Percentiles rank a stretch among this genome's conserved stretches.
Conservation (phyloP, 2,888 invertebrate species). For the Psylliodes chrysocephalus region DNA sequence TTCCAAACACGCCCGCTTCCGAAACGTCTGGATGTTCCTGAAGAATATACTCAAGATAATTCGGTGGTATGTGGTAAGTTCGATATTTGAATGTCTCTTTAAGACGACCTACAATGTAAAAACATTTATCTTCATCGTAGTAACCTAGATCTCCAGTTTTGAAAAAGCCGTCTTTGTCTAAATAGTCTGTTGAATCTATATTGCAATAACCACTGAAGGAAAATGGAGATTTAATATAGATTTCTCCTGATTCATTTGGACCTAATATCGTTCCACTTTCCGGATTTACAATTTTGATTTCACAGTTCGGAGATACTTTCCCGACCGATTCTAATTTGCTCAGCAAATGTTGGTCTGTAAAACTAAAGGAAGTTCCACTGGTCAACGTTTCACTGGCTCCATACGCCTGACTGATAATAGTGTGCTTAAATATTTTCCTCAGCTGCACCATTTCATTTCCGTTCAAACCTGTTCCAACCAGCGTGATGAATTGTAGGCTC, state of each 20-base stretch:
- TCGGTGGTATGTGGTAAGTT: constrained; percentile 55
- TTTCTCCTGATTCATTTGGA: constrained; percentile 65
- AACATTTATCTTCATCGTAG: constrained; percentile 52
- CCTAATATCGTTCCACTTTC: constrained; percentile 63
- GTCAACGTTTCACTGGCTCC: constrained; percentile 63
- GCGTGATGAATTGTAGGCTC: not conserved
- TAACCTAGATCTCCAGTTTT: constrained; percentile 54
- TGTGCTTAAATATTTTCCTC: constrained; percentile 53
- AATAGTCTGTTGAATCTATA: constrained; percentile 49
- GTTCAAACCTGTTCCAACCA: not conserved
- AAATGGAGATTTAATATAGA: constrained; percentile 63
- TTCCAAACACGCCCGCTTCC: constrained; percentile 53
- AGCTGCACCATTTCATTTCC: constrained; percentile 34
- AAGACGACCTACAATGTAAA: constrained; percentile 52
- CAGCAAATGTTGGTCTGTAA: constrained; percentile 12
- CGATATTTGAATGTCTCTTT: constrained; percentile 56
- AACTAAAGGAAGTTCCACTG: constrained; percentile 39
- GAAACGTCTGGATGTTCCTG: constrained; percentile 50
- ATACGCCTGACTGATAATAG: constrained; percentile 57
- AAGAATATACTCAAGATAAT: constrained; percentile 50
- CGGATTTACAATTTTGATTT: constrained; percentile 54
- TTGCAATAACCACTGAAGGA: constrained; percentile 60
- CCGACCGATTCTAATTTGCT: constrained; percentile 31
- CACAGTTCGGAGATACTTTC: constrained; percentile 18
- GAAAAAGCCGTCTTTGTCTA: constrained; percentile 53